Evolutionary conservation across 2,888 invertebrate species (phyloP).

Genomic region (Oithona nana): DNA sequence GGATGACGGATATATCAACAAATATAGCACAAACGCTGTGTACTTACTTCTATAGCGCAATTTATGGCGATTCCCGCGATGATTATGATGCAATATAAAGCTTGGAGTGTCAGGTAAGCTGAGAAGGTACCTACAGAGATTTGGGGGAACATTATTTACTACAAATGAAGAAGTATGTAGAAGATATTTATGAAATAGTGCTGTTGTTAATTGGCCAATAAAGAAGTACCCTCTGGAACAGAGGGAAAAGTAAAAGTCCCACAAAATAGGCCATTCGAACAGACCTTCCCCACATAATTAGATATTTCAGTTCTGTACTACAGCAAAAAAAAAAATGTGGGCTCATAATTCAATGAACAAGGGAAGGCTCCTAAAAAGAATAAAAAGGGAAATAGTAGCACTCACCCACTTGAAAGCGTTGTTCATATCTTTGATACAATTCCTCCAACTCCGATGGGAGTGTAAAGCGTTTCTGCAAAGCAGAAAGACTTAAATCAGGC

Average conservation of each 20-base stretch:
- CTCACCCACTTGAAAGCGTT: conserved; percentile 54
- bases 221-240: not conserved
- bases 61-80: not conserved
- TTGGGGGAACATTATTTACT: too few species aligned
- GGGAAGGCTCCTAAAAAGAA: conserved; percentile 30
- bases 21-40: too few species aligned
- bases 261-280: too few species aligned
- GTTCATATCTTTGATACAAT: conserved; percentile 51
- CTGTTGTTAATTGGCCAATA: not conserved
- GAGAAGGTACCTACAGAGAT: conserved; percentile 7
- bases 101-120: not conserved
- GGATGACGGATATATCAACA: too few species aligned
- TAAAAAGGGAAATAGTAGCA: conserved; percentile 49
- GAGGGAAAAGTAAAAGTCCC: too few species aligned
- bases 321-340: too few species aligned
- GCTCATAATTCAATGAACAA: too few species aligned
- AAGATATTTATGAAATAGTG: too few species aligned
- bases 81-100: not conserved
- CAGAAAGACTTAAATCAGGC: not conserved
- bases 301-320: too few species aligned
- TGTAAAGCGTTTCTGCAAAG: conserved; percentile 50
- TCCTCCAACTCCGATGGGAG: conserved; percentile 47
- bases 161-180: too few species aligned
- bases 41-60: conserved; percentile 18
- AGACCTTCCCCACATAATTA: too few species aligned